A percentile compares a stretch with the other conserved stretches of the same genome.
Conservation (phyloP, 2,888 invertebrate species). For the Drosophila prostipennis region DNA sequence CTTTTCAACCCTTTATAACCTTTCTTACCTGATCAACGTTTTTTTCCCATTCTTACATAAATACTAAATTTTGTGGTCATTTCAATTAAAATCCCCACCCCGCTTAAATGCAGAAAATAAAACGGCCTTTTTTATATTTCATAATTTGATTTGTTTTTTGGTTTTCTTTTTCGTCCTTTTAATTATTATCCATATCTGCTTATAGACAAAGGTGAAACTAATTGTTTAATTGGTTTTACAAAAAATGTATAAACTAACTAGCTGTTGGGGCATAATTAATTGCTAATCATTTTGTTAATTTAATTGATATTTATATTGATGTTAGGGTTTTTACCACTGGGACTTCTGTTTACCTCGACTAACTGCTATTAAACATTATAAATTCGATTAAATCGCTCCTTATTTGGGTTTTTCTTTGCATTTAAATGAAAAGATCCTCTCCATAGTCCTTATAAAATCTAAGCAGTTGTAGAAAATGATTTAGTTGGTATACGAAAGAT, state of each 20-base stretch:
- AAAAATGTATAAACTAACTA: constrained; percentile 78
- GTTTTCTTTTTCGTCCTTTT: constrained; percentile 60
- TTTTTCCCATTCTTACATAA: too few relatives aligned
- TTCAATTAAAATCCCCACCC: background rate
- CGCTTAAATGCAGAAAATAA: background rate
- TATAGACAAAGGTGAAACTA: constrained; percentile 70
- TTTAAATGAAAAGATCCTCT: constrained; percentile 20
- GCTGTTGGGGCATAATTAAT: constrained; percentile 52
- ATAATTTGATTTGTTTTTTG: constrained; percentile 39
- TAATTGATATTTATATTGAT: constrained; percentile 70
- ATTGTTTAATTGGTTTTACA: constrained; percentile 71
- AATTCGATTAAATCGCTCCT: constrained; percentile 80
- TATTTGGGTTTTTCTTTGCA: constrained; percentile 38
- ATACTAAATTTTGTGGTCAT: too few relatives aligned
- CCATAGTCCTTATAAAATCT: constrained; percentile 17
- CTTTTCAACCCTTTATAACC: too few relatives aligned
- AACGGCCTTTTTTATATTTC: constrained; percentile 27
- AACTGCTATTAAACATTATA: constrained; percentile 78
- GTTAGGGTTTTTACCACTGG: constrained; percentile 16
- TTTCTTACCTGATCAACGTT: too few relatives aligned
- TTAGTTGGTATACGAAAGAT: constrained; percentile 57
- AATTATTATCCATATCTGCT: constrained; percentile 76
- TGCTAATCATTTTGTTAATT: constrained; percentile 65
- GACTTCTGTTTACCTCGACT: constrained; percentile 45
- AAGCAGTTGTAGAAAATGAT: constrained; percentile 45